phyloP scores from a whole-genome alignment of 37 sponge, comb jelly and placozoan species.

The Agelas oroides region DNA sequence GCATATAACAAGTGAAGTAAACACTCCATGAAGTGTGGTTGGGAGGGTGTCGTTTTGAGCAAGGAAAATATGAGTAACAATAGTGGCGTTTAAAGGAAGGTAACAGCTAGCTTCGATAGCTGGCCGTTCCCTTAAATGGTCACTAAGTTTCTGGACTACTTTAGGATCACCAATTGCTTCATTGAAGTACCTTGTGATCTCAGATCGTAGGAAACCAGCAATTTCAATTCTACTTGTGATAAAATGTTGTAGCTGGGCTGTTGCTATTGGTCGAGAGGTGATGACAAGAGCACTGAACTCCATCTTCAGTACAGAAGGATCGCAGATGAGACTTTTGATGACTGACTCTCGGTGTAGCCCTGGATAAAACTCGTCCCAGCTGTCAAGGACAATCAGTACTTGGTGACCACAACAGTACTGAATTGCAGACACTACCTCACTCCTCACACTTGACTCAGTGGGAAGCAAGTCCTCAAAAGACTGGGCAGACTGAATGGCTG shows the following conservation, averaged over 20 bases:
- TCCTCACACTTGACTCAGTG: neutral
- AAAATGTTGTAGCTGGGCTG: neutral
- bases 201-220: too few relatives aligned
- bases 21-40: neutral
- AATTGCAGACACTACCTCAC: neutral
- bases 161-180: neutral
- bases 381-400: constrained; percentile 1
- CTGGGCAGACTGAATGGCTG: neutral
- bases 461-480: constrained; percentile 11
- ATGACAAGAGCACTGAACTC: constrained; percentile 8
- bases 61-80: too few relatives aligned
- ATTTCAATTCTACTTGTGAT: neutral
- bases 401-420: neutral
- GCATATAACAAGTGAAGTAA: neutral
- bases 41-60: too few relatives aligned
- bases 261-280: constrained; percentile 1
- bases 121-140: neutral
- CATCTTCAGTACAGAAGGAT: neutral
- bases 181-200: neutral
- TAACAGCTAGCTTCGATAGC: neutral
- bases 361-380: constrained; percentile 19
- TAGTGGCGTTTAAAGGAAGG: too few relatives aligned
- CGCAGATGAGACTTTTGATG: neutral
- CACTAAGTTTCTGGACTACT: neutral
- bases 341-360: neutral